These are phyloP conservation scores for Plestiodon gilberti DNA, from an alignment of 2,113 vertebrate genomes.

Conservation along the genomic window DNA sequence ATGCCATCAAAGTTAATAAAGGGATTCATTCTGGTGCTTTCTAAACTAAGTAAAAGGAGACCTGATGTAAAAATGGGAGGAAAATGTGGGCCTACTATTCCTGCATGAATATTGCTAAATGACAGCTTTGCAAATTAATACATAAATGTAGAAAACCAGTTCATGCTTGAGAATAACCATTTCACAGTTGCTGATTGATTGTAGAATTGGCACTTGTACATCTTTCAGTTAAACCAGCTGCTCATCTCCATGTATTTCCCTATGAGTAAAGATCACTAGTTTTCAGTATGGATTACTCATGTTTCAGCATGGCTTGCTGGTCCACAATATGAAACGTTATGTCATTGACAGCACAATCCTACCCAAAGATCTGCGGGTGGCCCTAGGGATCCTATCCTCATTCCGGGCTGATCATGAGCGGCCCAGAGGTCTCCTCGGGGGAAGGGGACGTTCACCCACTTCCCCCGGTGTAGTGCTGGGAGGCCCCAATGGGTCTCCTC, in stretches of 20 bases:
- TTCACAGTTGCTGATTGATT: not conserved
- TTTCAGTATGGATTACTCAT: not conserved
- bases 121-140: not conserved
- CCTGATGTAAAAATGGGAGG: no score
- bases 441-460: no score
- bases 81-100: not conserved
- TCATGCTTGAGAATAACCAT: not conserved
- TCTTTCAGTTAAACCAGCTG: not conserved
- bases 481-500: no score
- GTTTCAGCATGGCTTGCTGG: not conserved
- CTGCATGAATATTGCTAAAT: not conserved
- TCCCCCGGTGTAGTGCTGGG: no score
- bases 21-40: conserved; percentile 49
- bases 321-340: not conserved
- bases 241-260: not conserved
- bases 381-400: no score
- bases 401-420: no score
- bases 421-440: no score
- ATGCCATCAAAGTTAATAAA: conserved; percentile 17
- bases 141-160: not conserved
- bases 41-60: no score
- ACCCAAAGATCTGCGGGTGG: no score
- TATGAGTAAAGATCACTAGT: not conserved
- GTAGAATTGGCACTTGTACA: not conserved
- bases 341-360: no score